These are phyloP conservation scores for Aptenodytes forsteri DNA, from an alignment of 2,113 vertebrate species.

Conservation along the genomic window DNA sequence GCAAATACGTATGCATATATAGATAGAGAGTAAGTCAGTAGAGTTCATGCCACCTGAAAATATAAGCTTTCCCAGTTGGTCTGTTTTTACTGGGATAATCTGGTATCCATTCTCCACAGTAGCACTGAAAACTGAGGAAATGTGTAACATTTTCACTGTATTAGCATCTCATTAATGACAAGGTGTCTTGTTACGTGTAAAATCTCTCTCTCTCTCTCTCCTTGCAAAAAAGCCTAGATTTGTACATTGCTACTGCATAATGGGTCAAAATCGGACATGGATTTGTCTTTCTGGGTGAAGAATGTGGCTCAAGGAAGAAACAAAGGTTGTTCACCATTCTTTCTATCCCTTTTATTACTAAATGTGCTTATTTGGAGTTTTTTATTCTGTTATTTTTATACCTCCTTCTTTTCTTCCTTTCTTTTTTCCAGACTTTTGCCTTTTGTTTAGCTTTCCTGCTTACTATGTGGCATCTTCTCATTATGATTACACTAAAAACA, in stretches of 20 bases:
- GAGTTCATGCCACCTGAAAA: not conserved
- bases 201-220: accelerated
- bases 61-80: not conserved
- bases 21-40: not conserved
- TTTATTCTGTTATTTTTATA: not conserved
- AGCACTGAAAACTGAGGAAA: not conserved
- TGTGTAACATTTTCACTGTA: not conserved
- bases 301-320: not conserved
- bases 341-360: not conserved
- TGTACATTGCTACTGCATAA: not conserved
- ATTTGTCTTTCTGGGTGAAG: not conserved
- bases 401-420: not conserved
- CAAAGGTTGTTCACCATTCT: not conserved
- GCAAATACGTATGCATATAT: accelerated
- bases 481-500: not conserved
- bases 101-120: not conserved
- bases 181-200: not conserved
- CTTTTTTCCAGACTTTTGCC: not conserved
- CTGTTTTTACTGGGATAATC: not conserved
- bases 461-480: not conserved
- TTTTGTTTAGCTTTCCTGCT: not conserved
- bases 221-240: not conserved
- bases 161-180: not conserved
- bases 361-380: not conserved
- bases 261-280: accelerated